phyloP scores from a whole-genome alignment of 2,888 invertebrate species.

The Serrognathus titanus region DNA sequence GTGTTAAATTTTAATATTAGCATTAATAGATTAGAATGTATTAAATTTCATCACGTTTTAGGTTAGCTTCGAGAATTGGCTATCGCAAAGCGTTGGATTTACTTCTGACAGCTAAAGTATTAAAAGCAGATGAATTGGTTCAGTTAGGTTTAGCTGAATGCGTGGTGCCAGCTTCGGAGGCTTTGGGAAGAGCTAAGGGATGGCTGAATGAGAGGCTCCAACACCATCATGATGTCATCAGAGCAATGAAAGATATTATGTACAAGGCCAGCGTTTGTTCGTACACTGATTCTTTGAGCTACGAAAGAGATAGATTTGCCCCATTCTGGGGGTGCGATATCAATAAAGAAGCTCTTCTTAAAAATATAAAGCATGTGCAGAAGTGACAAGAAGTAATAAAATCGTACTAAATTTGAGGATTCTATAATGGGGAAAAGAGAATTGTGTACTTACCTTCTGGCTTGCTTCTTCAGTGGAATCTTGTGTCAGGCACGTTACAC shows the following conservation, averaged over 20 bases:
- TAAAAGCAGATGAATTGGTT: constrained; percentile 36
- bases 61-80: constrained; percentile 37
- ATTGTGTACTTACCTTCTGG: too few relatives aligned
- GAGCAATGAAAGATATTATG: constrained; percentile 32
- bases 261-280: constrained; percentile 14
- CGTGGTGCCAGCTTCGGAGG: constrained; percentile 27
- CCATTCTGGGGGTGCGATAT: constrained; percentile 37
- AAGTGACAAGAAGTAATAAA: neutral
- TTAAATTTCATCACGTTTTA: constrained; percentile 28
- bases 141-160: constrained; percentile 33
- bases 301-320: constrained; percentile 33
- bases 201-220: constrained; percentile 33
- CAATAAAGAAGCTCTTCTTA: constrained; percentile 33
- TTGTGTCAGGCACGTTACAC: too few relatives aligned
- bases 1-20: neutral
- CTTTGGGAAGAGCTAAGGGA: constrained; percentile 28
- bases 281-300: constrained; percentile 23
- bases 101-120: constrained; percentile 34
- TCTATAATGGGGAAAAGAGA: too few relatives aligned
- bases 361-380: constrained; percentile 35
- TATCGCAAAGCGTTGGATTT: constrained; percentile 35
- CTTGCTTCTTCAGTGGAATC: too few relatives aligned
- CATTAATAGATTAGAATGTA: constrained; percentile 34
- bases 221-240: constrained; percentile 30
- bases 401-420: neutral